Percentiles rank a stretch among this genome's conserved stretches.
These are phyloP conservation scores for Lymantria dispar DNA, from an alignment of 2,888 invertebrate genomes.

Conservation along the genomic window DNA sequence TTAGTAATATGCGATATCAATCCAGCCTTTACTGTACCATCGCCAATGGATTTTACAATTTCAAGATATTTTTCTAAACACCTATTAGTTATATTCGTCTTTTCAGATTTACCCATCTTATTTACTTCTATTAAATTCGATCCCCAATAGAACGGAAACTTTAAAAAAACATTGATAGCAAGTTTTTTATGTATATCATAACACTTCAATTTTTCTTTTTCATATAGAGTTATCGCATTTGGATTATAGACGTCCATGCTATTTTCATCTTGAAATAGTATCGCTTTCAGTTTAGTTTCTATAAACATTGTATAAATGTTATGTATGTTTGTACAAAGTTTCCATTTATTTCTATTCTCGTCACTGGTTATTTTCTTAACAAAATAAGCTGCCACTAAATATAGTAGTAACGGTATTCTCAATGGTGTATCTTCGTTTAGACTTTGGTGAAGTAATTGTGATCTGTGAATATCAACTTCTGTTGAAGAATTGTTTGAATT, in stretches of 20 bases:
- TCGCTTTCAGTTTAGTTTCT: neutral
- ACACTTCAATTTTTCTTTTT: neutral
- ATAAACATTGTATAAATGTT: neutral
- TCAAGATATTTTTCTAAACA: neutral
- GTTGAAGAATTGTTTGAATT: neutral
- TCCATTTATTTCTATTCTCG: neutral
- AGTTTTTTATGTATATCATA: slow-evolving; percentile 1
- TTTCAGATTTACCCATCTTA: neutral
- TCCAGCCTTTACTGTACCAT: neutral
- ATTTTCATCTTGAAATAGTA: slow-evolving; percentile 15
- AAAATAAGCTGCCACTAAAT: neutral
- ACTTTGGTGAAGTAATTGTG: neutral
- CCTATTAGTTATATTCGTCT: neutral
- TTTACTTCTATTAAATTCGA: neutral
- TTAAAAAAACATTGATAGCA: slow-evolving; percentile 6
- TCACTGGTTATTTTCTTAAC: neutral
- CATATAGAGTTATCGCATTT: neutral
- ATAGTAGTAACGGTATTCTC: neutral
- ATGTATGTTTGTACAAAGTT: neutral
- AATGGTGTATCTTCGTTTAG: neutral
- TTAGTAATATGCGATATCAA: neutral
- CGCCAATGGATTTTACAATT: neutral
- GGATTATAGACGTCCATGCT: neutral
- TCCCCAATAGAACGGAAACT: neutral
- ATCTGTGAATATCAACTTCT: too few species aligned